Percentiles rank a stretch among this genome's conserved stretches.
Conservation (phyloP, 2,888 invertebrate species). For the Sthenelais limicola region DNA sequence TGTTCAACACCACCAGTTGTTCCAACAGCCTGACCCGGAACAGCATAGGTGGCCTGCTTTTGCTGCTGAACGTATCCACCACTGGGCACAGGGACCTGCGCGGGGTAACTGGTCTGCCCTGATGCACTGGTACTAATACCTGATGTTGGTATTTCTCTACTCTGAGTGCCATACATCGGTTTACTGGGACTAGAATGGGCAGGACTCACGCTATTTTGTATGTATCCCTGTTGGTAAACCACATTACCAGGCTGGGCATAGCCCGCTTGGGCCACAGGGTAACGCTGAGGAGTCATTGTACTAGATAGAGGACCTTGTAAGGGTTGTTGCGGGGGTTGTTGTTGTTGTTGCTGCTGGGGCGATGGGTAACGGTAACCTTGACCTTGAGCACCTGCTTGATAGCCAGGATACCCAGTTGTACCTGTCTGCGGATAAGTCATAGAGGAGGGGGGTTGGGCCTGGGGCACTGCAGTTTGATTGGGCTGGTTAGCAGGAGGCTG, state of each 20-base stretch:
- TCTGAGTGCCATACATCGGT: too few species aligned
- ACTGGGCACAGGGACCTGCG: too few species aligned
- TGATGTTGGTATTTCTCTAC: too few species aligned
- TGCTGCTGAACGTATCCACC: too few species aligned
- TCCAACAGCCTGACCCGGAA: too few species aligned
- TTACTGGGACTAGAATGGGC: not conserved
- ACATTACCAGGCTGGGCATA: too few species aligned
- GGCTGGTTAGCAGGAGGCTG: conserved; percentile 30
- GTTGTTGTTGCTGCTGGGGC: conserved; percentile 41
- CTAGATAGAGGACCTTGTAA: conserved; percentile 22
- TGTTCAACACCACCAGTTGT: too few species aligned
- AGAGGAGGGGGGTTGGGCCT: conserved; percentile 31
- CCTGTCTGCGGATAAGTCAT: not conserved
- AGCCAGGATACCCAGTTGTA: not conserved
- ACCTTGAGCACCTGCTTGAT: not conserved
- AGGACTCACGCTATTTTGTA: not conserved
- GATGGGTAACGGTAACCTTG: conserved; percentile 11
- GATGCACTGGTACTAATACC: too few species aligned
- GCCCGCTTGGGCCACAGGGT: too few species aligned
- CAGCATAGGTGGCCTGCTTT: too few species aligned
- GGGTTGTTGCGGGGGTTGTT: conserved; percentile 14
- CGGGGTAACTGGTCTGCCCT: too few species aligned
- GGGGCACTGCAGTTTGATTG: conserved; percentile 31
- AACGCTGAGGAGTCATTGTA: conserved; percentile 16
- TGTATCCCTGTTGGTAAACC: too few species aligned